Evolutionary conservation across 2,888 invertebrate genomes (phyloP), one percentile per base, ranked within the genome.

Genomic region (Harmothoe impar): DNA sequence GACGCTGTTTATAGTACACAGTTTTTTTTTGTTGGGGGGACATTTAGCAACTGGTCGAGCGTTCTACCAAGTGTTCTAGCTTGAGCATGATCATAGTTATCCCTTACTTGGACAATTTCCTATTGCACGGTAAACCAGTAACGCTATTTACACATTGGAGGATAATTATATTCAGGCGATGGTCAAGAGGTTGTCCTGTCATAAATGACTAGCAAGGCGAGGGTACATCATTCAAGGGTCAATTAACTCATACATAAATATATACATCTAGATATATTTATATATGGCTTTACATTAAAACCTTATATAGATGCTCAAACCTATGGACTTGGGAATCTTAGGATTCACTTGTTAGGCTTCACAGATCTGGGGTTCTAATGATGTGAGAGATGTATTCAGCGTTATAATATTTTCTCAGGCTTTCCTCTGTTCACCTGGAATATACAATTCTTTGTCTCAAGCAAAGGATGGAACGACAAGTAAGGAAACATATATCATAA

Each of bases 211-310:
- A 77, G 31, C 77, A 77, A 77, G 77, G 77, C 77, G 25, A 77
- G 77, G 62, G 77, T 77, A 77, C 77, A 77, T 77, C 77, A 31
- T 77, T 77, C 77, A 77, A 77, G 77, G 77, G 31, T 29, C 25
- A 17, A 25, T n/a, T 77, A 77, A 77, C 20, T 31, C 77, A 77
- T 77, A 77, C 77, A 77, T 77, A 77, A 77, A 77, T 77, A 77
- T 77, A 77, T 77, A 31, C 31, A 77, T 29, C 25, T 77, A n/a
- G 20, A 77, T 77, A 77, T 77, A 77, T 77, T 77, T 25, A 77
- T 77, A 77, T 77, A 77, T 77, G 25, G 20, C 25, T 77, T 77
- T 25, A 31, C 17, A 77, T 77, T 77, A 31, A 77, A 31, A 31
- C 31, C 31, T 77, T 77, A 10, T 77, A 77, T n/a, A n/a, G n/a